phyloP scores from a whole-genome alignment of 2,797 vertebrate species.

The Chaenodraco wilsoni region DNA sequence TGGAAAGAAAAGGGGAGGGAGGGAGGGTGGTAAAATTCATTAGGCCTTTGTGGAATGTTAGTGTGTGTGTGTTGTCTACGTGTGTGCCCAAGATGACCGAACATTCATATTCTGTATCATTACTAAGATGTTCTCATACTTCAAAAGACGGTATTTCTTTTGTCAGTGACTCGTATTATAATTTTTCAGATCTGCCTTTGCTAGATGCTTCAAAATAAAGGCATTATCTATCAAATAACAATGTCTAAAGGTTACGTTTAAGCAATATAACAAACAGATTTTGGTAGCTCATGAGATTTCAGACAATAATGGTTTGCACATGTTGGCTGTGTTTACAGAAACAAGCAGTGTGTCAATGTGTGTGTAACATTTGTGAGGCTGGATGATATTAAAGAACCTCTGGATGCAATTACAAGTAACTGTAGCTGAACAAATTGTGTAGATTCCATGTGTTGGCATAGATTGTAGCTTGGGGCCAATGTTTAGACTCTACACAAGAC shows the following conservation, averaged over 20 bases:
- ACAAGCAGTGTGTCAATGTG: background rate
- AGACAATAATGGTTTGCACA: conserved; percentile 27
- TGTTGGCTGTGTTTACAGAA: conserved; percentile 13
- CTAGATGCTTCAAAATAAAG: too few relatives aligned
- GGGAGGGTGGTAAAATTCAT: conserved; percentile 19
- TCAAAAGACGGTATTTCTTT: background rate
- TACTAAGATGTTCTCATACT: background rate
- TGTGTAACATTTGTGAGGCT: conserved; percentile 1
- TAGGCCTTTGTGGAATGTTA: conserved; percentile 16
- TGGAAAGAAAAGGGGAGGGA: conserved; percentile 56
- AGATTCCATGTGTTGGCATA: conserved; percentile 35
- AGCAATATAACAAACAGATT: background rate
- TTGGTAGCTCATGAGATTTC: background rate
- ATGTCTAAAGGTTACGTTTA: background rate
- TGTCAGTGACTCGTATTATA: background rate
- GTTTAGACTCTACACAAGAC: conserved; percentile 24
- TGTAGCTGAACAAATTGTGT: conserved; percentile 47
- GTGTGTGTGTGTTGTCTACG: conserved; percentile 9
- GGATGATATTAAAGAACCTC: conserved; percentile 37
- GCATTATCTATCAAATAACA: too few relatives aligned
- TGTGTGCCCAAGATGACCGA: background rate
- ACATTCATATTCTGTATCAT: background rate
- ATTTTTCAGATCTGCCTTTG: background rate
- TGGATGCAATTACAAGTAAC: conserved; percentile 58
- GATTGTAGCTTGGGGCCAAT: conserved; percentile 14